Percentiles rank a stretch among this genome's conserved stretches.
phyloP scores from a whole-genome alignment of 2,888 invertebrate species.

The Iphiclides podalirius region DNA sequence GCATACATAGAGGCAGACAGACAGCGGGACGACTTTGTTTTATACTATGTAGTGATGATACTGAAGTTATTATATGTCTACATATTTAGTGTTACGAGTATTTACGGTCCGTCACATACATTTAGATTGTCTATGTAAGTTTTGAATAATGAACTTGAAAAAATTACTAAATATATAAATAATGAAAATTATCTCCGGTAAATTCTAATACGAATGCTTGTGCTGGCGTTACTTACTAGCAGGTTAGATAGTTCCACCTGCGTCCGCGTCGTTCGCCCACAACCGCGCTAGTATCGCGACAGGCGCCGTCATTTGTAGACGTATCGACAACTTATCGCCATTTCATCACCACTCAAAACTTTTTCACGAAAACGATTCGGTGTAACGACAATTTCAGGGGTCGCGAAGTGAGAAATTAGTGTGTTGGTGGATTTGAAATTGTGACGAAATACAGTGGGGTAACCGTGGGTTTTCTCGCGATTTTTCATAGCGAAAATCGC shows the following conservation, averaged over 20 bases:
- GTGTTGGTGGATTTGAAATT: slow-evolving; percentile 42
- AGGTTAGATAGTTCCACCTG: slow-evolving; percentile 37
- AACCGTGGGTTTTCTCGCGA: slow-evolving; percentile 51
- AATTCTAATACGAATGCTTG: neutral
- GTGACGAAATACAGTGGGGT: slow-evolving; percentile 43
- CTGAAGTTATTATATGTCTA: too few species aligned
- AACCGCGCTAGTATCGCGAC: slow-evolving; percentile 53
- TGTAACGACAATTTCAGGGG: slow-evolving; percentile 40
- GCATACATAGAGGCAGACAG: too few species aligned
- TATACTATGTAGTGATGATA: too few species aligned
- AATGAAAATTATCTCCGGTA: too few species aligned
- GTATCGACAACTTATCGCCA: slow-evolving; percentile 26
- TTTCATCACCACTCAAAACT: slow-evolving; percentile 45
- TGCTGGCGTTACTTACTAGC: slow-evolving; percentile 23
- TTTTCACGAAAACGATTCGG: slow-evolving; percentile 56
- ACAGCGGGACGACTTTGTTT: too few species aligned
- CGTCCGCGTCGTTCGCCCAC: slow-evolving; percentile 33
- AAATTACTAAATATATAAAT: too few species aligned
- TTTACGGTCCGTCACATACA: too few species aligned
- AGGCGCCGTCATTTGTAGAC: slow-evolving; percentile 36
- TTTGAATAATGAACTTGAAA: too few species aligned
- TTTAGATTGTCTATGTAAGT: too few species aligned
- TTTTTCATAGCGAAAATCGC: slow-evolving; percentile 62
- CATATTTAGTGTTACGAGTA: too few species aligned
- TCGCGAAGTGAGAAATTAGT: slow-evolving; percentile 57